Evolutionary conservation across 53 echinoderm and acorn worm genomes (phyloP).

Genomic region (Antedon mediterranea): DNA sequence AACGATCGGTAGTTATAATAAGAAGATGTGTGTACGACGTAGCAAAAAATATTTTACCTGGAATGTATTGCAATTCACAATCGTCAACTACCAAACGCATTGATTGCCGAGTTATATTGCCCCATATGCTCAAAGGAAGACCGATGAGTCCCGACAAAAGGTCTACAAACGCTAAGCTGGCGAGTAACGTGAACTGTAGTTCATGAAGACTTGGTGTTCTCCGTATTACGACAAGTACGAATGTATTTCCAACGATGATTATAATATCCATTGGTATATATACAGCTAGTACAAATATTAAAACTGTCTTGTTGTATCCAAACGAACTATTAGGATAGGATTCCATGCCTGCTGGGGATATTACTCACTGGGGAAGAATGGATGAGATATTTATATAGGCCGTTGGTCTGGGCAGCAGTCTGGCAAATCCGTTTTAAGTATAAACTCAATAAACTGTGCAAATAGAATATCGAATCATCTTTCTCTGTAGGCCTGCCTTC

Average conservation of each 20-base stretch:
- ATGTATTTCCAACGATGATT: background rate
- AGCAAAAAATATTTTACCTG: background rate
- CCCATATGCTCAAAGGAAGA: background rate
- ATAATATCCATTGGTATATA: background rate
- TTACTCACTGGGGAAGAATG: no score
- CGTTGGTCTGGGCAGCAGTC: no score
- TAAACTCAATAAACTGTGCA: no score
- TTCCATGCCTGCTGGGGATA: no score
- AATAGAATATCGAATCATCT: no score
- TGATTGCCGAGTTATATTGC: background rate
- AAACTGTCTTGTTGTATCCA: background rate
- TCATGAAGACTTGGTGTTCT: background rate
- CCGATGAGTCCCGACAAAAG: background rate
- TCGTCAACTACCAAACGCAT: background rate
- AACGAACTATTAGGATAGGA: no score
- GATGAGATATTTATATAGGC: no score
- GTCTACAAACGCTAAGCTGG: background rate
- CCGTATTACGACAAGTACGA: background rate
- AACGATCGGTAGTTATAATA: background rate
- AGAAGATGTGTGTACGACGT: background rate
- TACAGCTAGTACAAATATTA: background rate
- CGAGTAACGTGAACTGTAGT: background rate
- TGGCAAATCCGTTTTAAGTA: no score
- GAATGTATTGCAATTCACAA: background rate
- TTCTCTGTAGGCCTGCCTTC: no score